Evolutionary conservation across 2,888 invertebrate species (phyloP), one percentile per base, ranked within the genome.

Genomic region (Nemoura dubitans): DNA sequence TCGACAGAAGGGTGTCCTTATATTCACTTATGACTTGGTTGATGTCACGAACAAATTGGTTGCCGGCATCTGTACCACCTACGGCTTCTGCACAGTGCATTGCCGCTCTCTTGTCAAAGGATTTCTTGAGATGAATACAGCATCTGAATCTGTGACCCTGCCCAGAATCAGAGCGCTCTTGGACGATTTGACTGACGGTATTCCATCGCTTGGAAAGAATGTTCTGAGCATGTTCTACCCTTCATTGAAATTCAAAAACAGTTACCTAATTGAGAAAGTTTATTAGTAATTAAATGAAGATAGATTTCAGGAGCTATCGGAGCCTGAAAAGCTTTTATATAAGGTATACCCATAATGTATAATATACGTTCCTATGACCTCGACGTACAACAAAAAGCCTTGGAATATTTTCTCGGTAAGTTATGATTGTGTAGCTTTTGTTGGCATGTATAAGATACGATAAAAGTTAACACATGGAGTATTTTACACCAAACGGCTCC

Each of bases 361-460:
- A 81, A 81, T 30, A 81, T 30, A 81, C 78, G 78, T 78, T 78
- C 78, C 27, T 76, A 28, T 76, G 84, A 84, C 84, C 84, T 84
- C 84, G 84, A 16, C 25, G 84, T 7, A 42, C 27, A 43, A 28
- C 59, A 27, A 59, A 84, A 28, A 59, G 76, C 84, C 84, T 84
- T 84, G 84, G 84, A 84, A 84, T 84, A 84, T 84, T 84, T 84
- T 27, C 84, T 76, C 76, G 59, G 76, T 84, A 59, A 84, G 84
- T 84, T 84, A 84, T 84, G 84, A 59, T 84, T 28, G 84, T 76
- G 84, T 84, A 59, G 28, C 84, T 76, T 43, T 84, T 84, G 29
- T 84, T 30, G 30, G 81, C 81, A 81, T 81, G 81, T 81, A 81
- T 81, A 78, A 78, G 78, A 78, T 78, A 78, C 78, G 78, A 78